These are phyloP conservation scores for Euproctis similis DNA, from an alignment of 2,888 invertebrate genomes.

Conservation along the genomic window DNA sequence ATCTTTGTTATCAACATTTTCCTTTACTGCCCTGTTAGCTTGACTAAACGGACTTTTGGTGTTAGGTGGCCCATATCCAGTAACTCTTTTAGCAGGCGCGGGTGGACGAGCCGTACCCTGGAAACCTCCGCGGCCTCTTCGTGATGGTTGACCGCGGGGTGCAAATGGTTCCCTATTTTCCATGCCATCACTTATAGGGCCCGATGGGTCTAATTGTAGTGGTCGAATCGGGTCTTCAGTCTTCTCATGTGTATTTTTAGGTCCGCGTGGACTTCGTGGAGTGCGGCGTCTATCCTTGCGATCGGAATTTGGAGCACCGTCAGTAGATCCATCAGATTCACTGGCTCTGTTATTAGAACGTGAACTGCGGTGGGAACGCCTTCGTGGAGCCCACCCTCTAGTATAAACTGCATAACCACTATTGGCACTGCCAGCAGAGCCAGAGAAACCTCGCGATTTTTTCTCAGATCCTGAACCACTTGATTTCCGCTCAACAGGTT, in stretches of 20 bases:
- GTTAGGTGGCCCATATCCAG: slow-evolving; percentile 87
- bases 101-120: slow-evolving; percentile 61
- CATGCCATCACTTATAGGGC: slow-evolving; percentile 40
- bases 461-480: slow-evolving; percentile 68
- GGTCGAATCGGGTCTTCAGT: slow-evolving; percentile 63
- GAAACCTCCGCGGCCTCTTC: slow-evolving; percentile 84
- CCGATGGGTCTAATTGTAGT: slow-evolving; percentile 31
- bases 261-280: slow-evolving; percentile 71
- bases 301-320: slow-evolving; percentile 76
- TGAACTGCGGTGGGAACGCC: slow-evolving; percentile 65
- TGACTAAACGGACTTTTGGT: slow-evolving; percentile 85
- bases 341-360: slow-evolving; percentile 72
- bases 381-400: slow-evolving; percentile 67
- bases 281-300: slow-evolving; percentile 74
- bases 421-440: slow-evolving; percentile 39
- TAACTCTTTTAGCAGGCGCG: slow-evolving; percentile 77
- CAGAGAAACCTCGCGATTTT: slow-evolving; percentile 69
- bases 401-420: slow-evolving; percentile 60
- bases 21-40: slow-evolving; percentile 55
- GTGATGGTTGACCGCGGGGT: slow-evolving; percentile 91
- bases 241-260: slow-evolving; percentile 76
- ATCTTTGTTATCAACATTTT: slow-evolving; percentile 56
- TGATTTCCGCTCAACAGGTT: slow-evolving; percentile 63
- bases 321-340: slow-evolving; percentile 85
- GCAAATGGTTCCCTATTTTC: slow-evolving; percentile 83